phyloP scores from a whole-genome alignment of 2,888 invertebrate genomes.

The Antitype chi region DNA sequence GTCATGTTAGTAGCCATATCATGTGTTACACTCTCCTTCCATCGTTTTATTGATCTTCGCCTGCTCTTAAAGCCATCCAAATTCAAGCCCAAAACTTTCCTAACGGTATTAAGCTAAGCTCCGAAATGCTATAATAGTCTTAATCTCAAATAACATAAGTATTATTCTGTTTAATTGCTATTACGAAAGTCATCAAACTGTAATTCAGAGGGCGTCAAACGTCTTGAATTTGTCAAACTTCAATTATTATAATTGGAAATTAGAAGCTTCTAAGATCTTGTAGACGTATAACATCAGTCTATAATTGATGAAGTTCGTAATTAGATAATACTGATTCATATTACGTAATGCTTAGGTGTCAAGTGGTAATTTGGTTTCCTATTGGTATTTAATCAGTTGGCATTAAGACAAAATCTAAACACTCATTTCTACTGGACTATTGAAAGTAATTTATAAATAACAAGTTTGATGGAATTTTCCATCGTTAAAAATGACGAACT shows the following conservation, averaged over 20 bases:
- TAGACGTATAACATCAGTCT: conserved; percentile 9
- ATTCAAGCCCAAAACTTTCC: not conserved
- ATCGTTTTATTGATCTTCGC: not conserved
- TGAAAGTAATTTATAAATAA: not conserved
- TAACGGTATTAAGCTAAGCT: too few species aligned
- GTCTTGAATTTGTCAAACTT: conserved; percentile 17
- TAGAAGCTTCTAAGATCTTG: conserved; percentile 2
- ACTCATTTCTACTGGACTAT: not conserved
- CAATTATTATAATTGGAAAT: conserved; percentile 41
- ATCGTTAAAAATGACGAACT: not conserved
- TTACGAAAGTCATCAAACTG: conserved; percentile 17
- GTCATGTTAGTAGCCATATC: too few species aligned
- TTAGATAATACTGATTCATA: conserved; percentile 37
- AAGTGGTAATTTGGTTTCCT: conserved; percentile 6
- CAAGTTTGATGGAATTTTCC: too few species aligned
- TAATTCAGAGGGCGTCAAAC: not conserved
- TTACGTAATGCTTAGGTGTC: conserved; percentile 17
- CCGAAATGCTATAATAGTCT: not conserved
- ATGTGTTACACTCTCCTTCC: not conserved
- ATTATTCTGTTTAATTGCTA: conserved; percentile 4
- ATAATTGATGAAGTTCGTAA: conserved; percentile 37
- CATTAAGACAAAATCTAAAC: not conserved
- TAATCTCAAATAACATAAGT: not conserved
- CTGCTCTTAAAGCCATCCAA: not conserved
- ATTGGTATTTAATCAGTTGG: not conserved